Evolutionary conservation across 2,113 vertebrate species (phyloP).

Genomic region (Hemiprocne comata): DNA sequence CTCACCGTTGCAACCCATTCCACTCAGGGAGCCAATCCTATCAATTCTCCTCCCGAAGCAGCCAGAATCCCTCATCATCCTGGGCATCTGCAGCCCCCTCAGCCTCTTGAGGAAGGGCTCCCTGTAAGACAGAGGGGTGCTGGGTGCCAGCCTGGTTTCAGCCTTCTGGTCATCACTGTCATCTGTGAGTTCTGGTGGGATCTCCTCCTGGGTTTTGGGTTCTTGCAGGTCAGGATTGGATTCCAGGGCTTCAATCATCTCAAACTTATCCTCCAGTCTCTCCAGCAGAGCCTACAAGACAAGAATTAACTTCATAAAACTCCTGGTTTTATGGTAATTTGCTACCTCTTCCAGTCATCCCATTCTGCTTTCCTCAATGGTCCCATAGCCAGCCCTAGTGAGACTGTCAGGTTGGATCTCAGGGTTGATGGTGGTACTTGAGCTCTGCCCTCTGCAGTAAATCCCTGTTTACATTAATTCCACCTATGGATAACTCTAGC

Average conservation of each 20-base stretch:
- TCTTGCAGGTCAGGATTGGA: background rate
- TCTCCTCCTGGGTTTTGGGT: background rate
- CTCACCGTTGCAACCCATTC: conserved; percentile 86
- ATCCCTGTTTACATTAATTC: background rate
- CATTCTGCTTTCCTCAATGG: background rate
- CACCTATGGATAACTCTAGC: background rate
- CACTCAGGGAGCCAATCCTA: conserved; percentile 84
- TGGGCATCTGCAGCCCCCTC: conserved; percentile 50
- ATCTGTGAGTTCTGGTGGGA: background rate
- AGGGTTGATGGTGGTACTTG: background rate
- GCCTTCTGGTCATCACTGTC: background rate
- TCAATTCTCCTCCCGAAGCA: conserved; percentile 90
- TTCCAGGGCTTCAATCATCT: conserved; percentile 42
- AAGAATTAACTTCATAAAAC: background rate
- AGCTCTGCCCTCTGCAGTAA: background rate
- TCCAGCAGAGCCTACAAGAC: conserved; percentile 77
- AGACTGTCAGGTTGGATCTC: background rate
- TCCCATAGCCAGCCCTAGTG: background rate
- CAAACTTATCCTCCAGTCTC: conserved; percentile 72
- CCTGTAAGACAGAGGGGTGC: conserved; percentile 58
- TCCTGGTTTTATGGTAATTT: background rate
- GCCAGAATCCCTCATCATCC: conserved; percentile 70
- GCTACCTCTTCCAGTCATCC: background rate
- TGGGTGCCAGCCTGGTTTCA: conserved; percentile 4
- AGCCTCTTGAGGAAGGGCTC: conserved; percentile 71